These are phyloP conservation scores for Hormiphora californensis DNA, from an alignment of 37 sponge, comb jelly and placozoan genomes.

Conservation along the genomic window DNA sequence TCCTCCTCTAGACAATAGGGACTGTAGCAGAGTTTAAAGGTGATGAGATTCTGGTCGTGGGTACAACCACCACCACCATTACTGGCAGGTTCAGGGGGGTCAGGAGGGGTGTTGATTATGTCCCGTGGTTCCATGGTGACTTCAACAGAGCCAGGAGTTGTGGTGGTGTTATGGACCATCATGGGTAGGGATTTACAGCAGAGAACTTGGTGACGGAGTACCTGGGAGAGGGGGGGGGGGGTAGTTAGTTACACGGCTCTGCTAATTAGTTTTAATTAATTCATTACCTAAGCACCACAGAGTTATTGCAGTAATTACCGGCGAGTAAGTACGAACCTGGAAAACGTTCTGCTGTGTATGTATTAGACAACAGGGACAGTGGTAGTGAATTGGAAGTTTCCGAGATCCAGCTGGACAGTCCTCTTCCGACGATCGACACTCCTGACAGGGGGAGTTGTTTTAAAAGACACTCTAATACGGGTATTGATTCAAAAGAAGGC, in stretches of 20 bases:
- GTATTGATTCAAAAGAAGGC: too few species aligned
- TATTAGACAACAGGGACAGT: slow-evolving; percentile 43
- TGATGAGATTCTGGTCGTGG: neutral
- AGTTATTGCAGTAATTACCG: too few species aligned
- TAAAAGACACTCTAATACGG: too few species aligned
- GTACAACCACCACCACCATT: neutral
- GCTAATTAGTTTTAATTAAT: too few species aligned
- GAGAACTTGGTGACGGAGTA: slow-evolving; percentile 5
- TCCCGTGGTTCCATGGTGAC: too few species aligned
- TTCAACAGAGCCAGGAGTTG: too few species aligned
- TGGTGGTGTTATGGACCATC: too few species aligned
- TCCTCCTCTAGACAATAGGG: slow-evolving; percentile 24
- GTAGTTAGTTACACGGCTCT: too few species aligned
- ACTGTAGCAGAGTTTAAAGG: neutral
- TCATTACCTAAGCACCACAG: too few species aligned
- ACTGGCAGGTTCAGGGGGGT: neutral
- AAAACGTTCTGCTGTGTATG: slow-evolving; percentile 32
- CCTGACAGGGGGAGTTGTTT: neutral
- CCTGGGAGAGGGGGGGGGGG: too few species aligned
- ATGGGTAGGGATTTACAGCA: slow-evolving; percentile 29
- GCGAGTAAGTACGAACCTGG: too few species aligned
- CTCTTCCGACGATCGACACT: neutral
- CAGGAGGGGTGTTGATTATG: neutral
- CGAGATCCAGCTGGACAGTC: slow-evolving; percentile 16
- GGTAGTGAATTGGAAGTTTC: slow-evolving; percentile 51